Percentiles rank a stretch among this genome's conserved stretches.
phyloP scores from a whole-genome alignment of 2,888 invertebrate genomes.

The Nemotelus pantherinus region DNA sequence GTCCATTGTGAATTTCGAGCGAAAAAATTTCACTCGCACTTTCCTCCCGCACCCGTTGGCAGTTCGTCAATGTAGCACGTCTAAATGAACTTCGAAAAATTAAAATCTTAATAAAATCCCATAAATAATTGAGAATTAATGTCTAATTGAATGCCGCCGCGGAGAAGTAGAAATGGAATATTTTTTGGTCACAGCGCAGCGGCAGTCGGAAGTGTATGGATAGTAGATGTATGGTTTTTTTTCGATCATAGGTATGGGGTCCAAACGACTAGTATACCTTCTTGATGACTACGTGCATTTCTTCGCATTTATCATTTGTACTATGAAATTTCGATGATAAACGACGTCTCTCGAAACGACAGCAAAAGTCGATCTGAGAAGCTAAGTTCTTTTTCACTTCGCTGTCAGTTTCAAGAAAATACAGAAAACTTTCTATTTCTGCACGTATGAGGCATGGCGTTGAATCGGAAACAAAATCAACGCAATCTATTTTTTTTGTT shows the following conservation, averaged over 20 bases:
- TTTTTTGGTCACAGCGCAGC: too few species aligned
- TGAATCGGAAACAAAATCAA: too few species aligned
- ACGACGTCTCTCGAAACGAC: conserved; percentile 28
- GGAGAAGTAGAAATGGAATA: too few species aligned
- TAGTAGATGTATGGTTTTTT: too few species aligned
- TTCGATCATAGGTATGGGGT: too few species aligned
- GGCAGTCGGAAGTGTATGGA: too few species aligned
- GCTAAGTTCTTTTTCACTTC: background rate
- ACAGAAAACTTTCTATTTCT: conserved; percentile 41
- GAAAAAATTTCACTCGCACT: background rate
- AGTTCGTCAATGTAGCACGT: background rate
- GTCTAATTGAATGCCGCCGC: conserved; percentile 18
- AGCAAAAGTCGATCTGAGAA: background rate
- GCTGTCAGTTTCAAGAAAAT: background rate
- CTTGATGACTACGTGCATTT: background rate
- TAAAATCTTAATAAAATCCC: conserved; percentile 33
- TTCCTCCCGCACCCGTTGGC: too few species aligned
- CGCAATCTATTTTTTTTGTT: too few species aligned
- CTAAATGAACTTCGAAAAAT: background rate
- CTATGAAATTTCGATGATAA: conserved; percentile 25
- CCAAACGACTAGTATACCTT: too few species aligned
- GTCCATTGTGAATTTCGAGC: background rate
- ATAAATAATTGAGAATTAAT: conserved; percentile 37
- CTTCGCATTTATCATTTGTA: conserved; percentile 22
- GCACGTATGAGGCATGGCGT: background rate